Percentiles rank a stretch among this genome's conserved stretches.
Conservation (phyloP, 2,113 vertebrate species). For the Ciconia maguari region DNA sequence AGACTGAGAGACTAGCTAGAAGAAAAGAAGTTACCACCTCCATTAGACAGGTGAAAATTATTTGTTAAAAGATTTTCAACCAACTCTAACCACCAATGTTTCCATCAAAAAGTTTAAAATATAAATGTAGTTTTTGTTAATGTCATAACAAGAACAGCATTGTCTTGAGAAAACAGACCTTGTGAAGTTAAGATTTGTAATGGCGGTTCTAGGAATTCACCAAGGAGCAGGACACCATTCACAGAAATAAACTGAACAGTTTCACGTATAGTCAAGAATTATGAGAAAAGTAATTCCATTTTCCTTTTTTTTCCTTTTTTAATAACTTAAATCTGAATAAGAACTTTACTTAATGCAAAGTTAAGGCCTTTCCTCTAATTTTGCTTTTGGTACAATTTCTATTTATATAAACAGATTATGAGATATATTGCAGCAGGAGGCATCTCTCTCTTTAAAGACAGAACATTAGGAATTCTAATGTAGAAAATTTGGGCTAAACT, state of each 20-base stretch:
- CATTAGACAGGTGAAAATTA: background rate
- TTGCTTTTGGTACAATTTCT: background rate
- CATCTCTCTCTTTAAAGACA: background rate
- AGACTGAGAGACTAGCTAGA: background rate
- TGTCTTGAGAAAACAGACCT: background rate
- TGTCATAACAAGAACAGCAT: background rate
- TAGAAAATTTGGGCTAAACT: background rate
- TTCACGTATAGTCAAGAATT: background rate
- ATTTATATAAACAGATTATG: background rate
- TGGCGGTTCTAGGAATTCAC: background rate
- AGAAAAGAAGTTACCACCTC: background rate
- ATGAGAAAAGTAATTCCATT: background rate
- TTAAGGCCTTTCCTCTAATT: background rate
- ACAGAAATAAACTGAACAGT: background rate
- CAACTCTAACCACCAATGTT: background rate
- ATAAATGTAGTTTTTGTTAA: background rate
- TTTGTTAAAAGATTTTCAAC: background rate
- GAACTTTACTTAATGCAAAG: conserved; percentile 7
- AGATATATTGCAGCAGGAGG: background rate
- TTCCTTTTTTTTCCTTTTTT: fast-evolving
- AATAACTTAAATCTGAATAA: background rate
- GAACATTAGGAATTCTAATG: background rate
- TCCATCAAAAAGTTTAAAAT: background rate
- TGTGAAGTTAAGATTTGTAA: background rate
- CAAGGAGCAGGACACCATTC: background rate